Percentiles rank a stretch among this genome's conserved stretches.
These are phyloP conservation scores for Urocynchramus pylzowi DNA, from an alignment of 2,113 vertebrate genomes.

Conservation along the genomic window DNA sequence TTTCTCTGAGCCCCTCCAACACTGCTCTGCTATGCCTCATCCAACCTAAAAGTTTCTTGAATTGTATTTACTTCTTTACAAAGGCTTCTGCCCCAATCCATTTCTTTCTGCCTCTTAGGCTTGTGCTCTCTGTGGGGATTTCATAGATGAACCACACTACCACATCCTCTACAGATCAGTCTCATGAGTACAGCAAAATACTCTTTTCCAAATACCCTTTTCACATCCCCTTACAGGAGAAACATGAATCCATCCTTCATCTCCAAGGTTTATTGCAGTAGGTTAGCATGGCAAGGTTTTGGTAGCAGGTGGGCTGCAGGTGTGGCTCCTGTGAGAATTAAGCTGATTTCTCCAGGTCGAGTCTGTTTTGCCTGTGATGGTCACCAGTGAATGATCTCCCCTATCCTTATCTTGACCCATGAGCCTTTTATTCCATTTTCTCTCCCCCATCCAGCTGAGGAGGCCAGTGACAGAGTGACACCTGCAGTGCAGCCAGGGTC, in stretches of 20 bases:
- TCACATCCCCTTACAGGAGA: background rate
- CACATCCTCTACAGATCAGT: background rate
- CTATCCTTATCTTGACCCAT: background rate
- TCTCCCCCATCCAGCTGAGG: background rate
- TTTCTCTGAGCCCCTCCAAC: background rate
- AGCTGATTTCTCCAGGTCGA: accelerated
- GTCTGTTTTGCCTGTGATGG: background rate
- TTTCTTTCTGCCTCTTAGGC: background rate
- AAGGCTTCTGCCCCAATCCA: background rate
- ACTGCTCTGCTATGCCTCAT: background rate
- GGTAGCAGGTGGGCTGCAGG: background rate
- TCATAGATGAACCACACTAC: background rate
- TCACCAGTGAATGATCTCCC: background rate
- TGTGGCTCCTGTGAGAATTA: background rate
- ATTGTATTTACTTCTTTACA: background rate
- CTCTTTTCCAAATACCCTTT: background rate
- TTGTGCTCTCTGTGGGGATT: background rate
- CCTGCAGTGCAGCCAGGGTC: background rate
- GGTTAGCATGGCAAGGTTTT: background rate
- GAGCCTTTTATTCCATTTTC: background rate
- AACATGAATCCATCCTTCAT: background rate
- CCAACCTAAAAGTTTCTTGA: background rate
- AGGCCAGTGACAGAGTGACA: background rate
- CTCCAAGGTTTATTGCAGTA: background rate
- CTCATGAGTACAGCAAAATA: background rate